A percentile compares a stretch with the other conserved stretches of the same genome.
phyloP scores from a whole-genome alignment of 2,888 invertebrate genomes.

The Meteorus cinctellus region DNA sequence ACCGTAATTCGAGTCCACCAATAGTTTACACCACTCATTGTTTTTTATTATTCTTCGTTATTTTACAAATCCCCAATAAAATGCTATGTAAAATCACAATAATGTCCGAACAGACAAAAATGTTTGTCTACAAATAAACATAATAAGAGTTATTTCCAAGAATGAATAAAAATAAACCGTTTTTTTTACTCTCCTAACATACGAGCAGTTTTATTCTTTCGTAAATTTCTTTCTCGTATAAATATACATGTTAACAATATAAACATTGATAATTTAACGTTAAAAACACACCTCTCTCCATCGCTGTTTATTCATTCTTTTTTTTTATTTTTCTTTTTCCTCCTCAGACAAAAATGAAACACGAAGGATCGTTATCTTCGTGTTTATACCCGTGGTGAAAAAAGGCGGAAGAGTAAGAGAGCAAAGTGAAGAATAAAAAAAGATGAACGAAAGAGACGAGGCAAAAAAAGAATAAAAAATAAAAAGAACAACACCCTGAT shows the following conservation, averaged over 20 bases:
- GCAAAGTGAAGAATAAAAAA: not conserved
- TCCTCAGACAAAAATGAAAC: not conserved
- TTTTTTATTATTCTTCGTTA: not conserved
- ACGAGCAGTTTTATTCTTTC: not conserved
- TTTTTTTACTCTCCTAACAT: not conserved
- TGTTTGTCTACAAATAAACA: not conserved
- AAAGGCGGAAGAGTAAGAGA: not conserved
- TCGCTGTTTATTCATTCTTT: not conserved
- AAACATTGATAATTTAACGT: not conserved
- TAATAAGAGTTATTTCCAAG: not conserved
- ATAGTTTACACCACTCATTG: not conserved
- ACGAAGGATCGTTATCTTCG: not conserved
- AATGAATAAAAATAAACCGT: not conserved
- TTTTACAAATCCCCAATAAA: no score
- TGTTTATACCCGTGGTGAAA: slow-evolving; percentile 1
- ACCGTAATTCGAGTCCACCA: no score
- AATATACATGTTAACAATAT: not conserved
- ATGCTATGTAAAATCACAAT: not conserved
- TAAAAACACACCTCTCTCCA: not conserved
- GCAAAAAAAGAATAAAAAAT: not conserved
- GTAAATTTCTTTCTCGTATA: not conserved
- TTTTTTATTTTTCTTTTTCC: no score
- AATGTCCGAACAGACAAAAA: not conserved
- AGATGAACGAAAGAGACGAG: not conserved
- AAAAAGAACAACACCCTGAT: not conserved